Conservation (phyloP, 2,113 vertebrate species). For the Eptesicus fuscus region DNA sequence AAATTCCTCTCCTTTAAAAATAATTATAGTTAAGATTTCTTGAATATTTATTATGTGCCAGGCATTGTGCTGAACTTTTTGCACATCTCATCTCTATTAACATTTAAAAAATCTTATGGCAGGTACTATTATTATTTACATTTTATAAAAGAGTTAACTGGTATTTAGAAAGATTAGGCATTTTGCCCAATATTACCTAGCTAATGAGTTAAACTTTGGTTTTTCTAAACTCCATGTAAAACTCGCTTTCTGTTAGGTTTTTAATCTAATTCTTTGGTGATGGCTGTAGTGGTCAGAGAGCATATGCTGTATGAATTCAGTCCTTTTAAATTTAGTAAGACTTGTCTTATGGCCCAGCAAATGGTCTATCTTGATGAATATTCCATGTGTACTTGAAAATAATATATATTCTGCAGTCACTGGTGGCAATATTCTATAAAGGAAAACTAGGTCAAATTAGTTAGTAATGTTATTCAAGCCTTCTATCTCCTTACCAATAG, state of each 20-base stretch:
- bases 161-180: background rate
- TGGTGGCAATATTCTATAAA: background rate
- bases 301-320: background rate
- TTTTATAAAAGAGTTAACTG: constrained; percentile 30
- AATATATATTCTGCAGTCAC: background rate
- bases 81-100: background rate
- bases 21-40: background rate
- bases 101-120: background rate
- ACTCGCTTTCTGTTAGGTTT: background rate
- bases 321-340: constrained; percentile 6
- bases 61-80: background rate
- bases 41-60: background rate
- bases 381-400: background rate
- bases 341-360: constrained; percentile 10
- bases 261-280: constrained; percentile 1
- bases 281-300: background rate
- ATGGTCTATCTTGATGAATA: background rate
- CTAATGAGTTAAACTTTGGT: constrained; percentile 9
- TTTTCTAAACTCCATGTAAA: constrained; percentile 8
- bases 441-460: background rate
- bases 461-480: background rate
- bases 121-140: background rate
- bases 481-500: background rate
- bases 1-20: background rate
- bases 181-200: background rate